Percentiles rank a stretch among this genome's conserved stretches.
Evolutionary conservation across 2,113 vertebrate species (phyloP).

Genomic region (Grallaria varia): DNA sequence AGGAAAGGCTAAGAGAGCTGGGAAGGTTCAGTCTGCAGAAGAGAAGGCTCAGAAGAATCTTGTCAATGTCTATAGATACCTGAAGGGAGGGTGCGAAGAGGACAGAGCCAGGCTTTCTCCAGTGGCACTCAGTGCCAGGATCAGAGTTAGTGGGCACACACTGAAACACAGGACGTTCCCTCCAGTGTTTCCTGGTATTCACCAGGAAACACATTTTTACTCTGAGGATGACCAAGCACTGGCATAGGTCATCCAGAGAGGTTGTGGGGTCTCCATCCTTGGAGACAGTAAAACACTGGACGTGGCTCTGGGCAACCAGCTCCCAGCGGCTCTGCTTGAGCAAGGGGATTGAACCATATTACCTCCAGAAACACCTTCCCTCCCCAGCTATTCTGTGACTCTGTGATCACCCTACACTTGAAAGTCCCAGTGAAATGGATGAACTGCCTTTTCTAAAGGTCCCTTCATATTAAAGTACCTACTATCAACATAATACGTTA

Average conservation of each 20-base stretch:
- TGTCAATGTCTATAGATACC: neutral
- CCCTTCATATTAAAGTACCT: neutral
- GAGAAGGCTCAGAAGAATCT: neutral
- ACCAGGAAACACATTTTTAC: neutral
- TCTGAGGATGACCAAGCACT: neutral
- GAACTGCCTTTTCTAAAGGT: neutral
- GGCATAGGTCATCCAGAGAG: neutral
- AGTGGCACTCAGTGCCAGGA: neutral
- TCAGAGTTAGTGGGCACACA: neutral
- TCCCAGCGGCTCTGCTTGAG: neutral
- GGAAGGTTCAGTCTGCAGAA: neutral
- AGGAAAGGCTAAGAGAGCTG: neutral
- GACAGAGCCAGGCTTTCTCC: neutral
- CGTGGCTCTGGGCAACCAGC: neutral
- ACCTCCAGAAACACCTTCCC: neutral
- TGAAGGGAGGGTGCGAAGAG: neutral
- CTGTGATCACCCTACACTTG: neutral
- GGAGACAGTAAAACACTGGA: neutral
- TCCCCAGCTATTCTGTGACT: neutral
- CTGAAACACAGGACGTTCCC: neutral
- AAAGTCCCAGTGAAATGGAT: neutral
- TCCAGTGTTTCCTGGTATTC: no score
- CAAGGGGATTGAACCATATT: neutral
- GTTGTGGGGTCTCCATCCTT: neutral
- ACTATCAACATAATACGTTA: neutral